These are phyloP conservation scores for Poeciliopsis infans DNA, from an alignment of 2,797 vertebrate species.

Conservation along the genomic window DNA sequence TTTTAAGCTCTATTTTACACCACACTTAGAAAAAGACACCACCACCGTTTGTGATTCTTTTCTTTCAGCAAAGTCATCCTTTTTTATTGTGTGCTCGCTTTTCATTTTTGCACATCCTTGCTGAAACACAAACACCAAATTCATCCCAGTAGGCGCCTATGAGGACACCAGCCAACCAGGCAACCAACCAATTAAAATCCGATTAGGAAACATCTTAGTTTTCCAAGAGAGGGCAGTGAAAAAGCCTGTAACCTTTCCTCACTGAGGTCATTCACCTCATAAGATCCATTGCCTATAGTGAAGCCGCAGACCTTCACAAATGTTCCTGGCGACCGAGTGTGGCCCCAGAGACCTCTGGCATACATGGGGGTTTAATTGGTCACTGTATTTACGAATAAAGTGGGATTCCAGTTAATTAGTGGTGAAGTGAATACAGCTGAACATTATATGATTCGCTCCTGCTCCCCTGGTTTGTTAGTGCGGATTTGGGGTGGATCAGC, in stretches of 20 bases:
- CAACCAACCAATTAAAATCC: slow-evolving; percentile 85
- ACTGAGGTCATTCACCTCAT: slow-evolving; percentile 84
- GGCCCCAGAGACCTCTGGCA: slow-evolving; percentile 89
- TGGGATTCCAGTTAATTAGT: slow-evolving; percentile 98
- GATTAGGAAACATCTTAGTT: slow-evolving; percentile 84
- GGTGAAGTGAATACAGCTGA: slow-evolving; percentile 88
- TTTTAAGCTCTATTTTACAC: background rate
- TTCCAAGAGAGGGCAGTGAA: slow-evolving; percentile 77
- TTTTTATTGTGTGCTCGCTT: background rate
- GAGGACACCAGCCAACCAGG: slow-evolving; percentile 62
- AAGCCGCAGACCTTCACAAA: slow-evolving; percentile 89
- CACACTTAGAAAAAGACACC: background rate
- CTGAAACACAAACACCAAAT: slow-evolving; percentile 43
- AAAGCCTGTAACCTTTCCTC: slow-evolving; percentile 76
- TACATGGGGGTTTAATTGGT: slow-evolving; percentile 90
- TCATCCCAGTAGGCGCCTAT: slow-evolving; percentile 36
- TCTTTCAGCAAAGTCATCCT: background rate
- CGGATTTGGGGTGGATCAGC: slow-evolving; percentile 91
- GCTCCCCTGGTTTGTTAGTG: slow-evolving; percentile 86
- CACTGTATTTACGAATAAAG: slow-evolving; percentile 86
- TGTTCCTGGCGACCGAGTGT: slow-evolving; percentile 84
- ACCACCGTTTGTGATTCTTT: background rate
- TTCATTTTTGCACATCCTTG: slow-evolving; percentile 18
- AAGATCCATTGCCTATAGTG: slow-evolving; percentile 88
- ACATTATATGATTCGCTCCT: slow-evolving; percentile 89